Percentiles rank a stretch among this genome's conserved stretches.
Conservation (phyloP, 2,888 invertebrate species). For the Mesochorus sp. region DNA sequence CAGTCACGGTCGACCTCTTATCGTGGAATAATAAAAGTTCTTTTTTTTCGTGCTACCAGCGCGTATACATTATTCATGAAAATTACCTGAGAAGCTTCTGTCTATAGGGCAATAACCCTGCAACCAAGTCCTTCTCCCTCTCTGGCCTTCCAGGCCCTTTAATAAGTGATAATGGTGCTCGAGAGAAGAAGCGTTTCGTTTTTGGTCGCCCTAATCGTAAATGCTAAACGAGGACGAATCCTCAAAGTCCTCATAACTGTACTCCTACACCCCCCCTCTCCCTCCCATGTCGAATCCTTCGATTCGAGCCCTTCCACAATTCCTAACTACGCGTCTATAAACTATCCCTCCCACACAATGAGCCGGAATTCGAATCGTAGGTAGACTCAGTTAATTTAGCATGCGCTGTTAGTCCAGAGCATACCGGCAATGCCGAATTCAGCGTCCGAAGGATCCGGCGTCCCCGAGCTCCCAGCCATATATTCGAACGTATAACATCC, state of each 20-base stretch:
- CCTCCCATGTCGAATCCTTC: background rate
- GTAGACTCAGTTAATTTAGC: slow-evolving; percentile 71
- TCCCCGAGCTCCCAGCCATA: background rate
- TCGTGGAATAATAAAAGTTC: slow-evolving; percentile 51
- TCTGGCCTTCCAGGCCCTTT: slow-evolving; percentile 9
- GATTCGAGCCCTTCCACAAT: background rate
- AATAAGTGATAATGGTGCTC: slow-evolving; percentile 30
- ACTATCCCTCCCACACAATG: slow-evolving; percentile 18
- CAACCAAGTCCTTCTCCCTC: no score
- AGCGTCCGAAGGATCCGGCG: slow-evolving; percentile 47
- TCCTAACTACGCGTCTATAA: background rate
- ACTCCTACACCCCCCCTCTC: no score
- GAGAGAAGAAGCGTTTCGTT: background rate
- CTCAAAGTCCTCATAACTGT: no score
- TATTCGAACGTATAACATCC: background rate
- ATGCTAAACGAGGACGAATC: no score
- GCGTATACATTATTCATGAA: slow-evolving; percentile 57
- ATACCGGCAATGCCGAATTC: slow-evolving; percentile 62
- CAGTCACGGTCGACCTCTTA: slow-evolving; percentile 28
- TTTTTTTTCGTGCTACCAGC: slow-evolving; percentile 16
- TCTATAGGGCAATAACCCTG: slow-evolving; percentile 33
- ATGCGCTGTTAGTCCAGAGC: slow-evolving; percentile 66
- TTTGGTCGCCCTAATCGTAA: no score
- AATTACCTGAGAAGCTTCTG: slow-evolving; percentile 49
- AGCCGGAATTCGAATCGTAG: slow-evolving; percentile 33